These are phyloP conservation scores for Maniola hyperantus DNA, from an alignment of 2,888 invertebrate genomes.

Conservation along the genomic window DNA sequence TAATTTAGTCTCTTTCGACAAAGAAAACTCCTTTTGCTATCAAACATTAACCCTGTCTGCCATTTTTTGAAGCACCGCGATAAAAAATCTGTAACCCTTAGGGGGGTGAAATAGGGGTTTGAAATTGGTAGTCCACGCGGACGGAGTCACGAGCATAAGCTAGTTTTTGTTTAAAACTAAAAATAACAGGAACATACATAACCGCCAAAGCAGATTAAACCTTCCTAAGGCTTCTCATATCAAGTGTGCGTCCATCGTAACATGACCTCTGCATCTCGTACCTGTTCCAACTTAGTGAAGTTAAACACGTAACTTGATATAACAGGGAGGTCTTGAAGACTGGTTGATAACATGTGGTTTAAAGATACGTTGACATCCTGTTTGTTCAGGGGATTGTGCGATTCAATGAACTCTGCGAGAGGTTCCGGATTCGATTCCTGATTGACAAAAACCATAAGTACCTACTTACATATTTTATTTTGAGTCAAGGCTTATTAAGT, in stretches of 20 bases:
- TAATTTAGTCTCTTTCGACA: too few species aligned
- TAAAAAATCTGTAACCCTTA: too few species aligned
- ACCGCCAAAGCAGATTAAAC: constrained; percentile 27
- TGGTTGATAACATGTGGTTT: constrained; percentile 29
- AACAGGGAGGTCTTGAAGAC: constrained; percentile 6
- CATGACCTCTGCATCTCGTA: constrained; percentile 30
- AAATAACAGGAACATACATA: constrained; percentile 24
- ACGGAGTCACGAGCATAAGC: too few species aligned
- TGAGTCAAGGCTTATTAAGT: too few species aligned
- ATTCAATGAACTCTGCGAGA: constrained; percentile 3
- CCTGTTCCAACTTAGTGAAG: not conserved
- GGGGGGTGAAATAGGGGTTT: too few species aligned
- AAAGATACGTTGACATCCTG: constrained; percentile 17
- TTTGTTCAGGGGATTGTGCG: constrained; percentile 13
- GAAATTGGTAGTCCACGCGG: too few species aligned
- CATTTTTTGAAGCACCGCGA: too few species aligned
- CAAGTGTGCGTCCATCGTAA: constrained; percentile 33
- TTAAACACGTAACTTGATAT: constrained; percentile 9
- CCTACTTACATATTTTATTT: too few species aligned
- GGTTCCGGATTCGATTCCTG: not conserved
- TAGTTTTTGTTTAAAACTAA: not conserved
- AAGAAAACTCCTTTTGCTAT: too few species aligned
- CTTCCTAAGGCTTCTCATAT: constrained; percentile 39
- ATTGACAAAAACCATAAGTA: not conserved
- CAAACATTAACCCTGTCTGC: too few species aligned